Evolutionary conservation across 1,140 invertebrate species (phyloP), one percentile per base, ranked within the genome.

Genomic region (Leptopilina clavipes): DNA sequence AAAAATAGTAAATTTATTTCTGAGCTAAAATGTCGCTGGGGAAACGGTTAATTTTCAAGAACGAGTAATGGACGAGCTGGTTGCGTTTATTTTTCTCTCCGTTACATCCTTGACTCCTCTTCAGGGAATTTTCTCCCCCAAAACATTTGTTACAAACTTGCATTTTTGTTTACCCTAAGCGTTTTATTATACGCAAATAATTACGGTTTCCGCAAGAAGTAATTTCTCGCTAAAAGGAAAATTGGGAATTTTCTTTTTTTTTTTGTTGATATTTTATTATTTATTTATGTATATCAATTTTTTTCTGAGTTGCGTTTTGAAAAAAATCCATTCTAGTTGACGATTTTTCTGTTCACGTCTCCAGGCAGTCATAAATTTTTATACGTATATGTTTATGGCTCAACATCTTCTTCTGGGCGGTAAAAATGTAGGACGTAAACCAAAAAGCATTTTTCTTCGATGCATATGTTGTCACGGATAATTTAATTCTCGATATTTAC

Each of bases 1-100:
- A 65, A 65, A 8, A 14, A 3, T 65, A 14, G 22, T 65, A n/a
- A 65, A 31, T 65, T 65, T 8, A 31, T 31, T 65, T 65, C 12
- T 65, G 14, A 65, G 25, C 59, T 65, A 31, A 65, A 65, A n/a
- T 65, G 59, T 65, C 19, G 14, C 59, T 22, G 22, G 59, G 25
- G n/a, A 25, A 65, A 22, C 25, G 3, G 22, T 14, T 65, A 6
- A 59, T 59, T 19, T 19, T 22, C 54, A 19, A 22, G 54, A 59
- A 59, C 54, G 54, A 65, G 3, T 65, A 31, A 65, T 25, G 59
- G 25, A 65, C 9, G 56, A 59, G 7, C 19, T 2, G 19, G 56
- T 59, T 59, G 19, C 19, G 5, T 59, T 19, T n/a, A 31, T 65
- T 65, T 65, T 31, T 31, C 59, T 31, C 59, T n/a, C 0, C 11